A percentile compares a stretch with the other conserved stretches of the same genome.
These are phyloP conservation scores for Grallaria varia DNA, from an alignment of 2,113 vertebrate species.

Conservation along the genomic window DNA sequence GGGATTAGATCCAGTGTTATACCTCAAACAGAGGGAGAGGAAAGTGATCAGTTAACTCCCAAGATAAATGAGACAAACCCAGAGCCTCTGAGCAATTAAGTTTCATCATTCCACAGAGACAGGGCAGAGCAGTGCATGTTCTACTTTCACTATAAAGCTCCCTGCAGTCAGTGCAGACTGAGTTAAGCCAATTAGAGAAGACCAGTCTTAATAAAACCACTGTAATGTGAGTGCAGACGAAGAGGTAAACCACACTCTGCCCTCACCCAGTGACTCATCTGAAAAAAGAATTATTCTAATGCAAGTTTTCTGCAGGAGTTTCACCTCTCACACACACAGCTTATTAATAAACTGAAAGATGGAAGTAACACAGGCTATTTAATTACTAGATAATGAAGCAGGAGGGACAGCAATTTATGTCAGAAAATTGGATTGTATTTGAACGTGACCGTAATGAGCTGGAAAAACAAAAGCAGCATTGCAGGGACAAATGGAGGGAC, in stretches of 20 bases:
- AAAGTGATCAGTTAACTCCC: neutral
- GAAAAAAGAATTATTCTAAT: neutral
- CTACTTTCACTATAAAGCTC: neutral
- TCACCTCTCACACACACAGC: neutral
- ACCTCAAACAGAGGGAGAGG: neutral
- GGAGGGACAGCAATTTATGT: neutral
- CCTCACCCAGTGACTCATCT: neutral
- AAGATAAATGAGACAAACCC: neutral
- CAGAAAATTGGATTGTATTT: neutral
- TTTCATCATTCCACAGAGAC: neutral
- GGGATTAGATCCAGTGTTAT: neutral
- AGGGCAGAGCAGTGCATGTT: neutral
- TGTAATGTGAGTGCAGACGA: neutral
- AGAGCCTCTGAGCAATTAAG: neutral
- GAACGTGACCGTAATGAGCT: neutral
- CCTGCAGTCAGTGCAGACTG: neutral
- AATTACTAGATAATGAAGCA: neutral
- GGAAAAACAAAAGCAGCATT: neutral
- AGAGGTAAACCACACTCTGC: neutral
- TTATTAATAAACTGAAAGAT: neutral
- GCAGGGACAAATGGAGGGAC: neutral
- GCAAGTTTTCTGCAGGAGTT: neutral
- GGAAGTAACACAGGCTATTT: neutral
- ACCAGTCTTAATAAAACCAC: neutral
- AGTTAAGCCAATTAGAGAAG: neutral